These are phyloP conservation scores for Chlorocebus sabaeus DNA, from an alignment of 2,113 vertebrate species.

Conservation along the genomic window DNA sequence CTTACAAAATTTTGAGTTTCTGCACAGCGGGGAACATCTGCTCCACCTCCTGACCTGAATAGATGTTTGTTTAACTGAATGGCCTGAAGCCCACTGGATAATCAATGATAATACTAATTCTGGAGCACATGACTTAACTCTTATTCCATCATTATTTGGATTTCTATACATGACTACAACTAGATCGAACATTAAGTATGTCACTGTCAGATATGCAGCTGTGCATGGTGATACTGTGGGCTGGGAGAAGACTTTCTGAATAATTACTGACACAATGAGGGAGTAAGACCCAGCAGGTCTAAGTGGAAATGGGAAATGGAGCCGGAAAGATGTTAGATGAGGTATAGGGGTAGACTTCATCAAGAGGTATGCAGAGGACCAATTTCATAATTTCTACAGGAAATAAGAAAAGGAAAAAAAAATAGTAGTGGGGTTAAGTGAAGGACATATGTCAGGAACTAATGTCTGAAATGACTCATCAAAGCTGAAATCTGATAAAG, in stretches of 20 bases:
- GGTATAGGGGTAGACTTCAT: not conserved
- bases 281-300: not conserved
- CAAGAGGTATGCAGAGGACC: not conserved
- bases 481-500: conserved; percentile 32
- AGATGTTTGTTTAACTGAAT: conserved; percentile 1
- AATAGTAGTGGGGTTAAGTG: not conserved
- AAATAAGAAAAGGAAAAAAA: conserved; percentile 1
- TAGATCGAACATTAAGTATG: not conserved
- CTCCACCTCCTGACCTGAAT: not conserved
- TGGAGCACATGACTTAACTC: not conserved
- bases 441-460: not conserved
- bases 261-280: not conserved
- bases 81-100: not conserved
- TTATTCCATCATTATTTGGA: not conserved
- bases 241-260: not conserved
- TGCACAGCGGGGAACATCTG: not conserved
- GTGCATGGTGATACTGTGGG: not conserved
- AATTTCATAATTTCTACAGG: not conserved
- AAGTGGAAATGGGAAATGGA: not conserved
- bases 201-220: not conserved
- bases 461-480: conserved; percentile 35
- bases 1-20: conserved; percentile 3
- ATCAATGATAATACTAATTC: not conserved
- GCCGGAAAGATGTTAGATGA: not conserved
- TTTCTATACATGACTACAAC: not conserved